Evolutionary conservation across 2,888 invertebrate genomes (phyloP).

Genomic region (Pseudoips prasinana): DNA sequence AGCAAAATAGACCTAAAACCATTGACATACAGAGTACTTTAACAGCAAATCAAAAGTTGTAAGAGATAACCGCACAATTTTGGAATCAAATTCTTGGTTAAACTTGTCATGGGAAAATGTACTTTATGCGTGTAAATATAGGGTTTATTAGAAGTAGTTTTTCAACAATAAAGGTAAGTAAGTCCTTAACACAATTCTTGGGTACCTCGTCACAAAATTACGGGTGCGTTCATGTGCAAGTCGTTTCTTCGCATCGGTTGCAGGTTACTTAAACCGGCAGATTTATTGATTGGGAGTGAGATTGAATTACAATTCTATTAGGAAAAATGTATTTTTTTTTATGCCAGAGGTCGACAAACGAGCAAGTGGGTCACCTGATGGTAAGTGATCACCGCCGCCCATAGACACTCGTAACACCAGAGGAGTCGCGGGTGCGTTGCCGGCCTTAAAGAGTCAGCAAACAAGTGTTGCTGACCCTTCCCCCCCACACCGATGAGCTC

Average conservation of each 20-base stretch:
- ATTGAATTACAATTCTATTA: neutral
- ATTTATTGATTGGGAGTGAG: constrained; percentile 25
- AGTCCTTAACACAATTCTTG: constrained; percentile 65
- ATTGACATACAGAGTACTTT: constrained; percentile 3
- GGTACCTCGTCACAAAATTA: constrained; percentile 52
- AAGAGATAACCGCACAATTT: constrained; percentile 27
- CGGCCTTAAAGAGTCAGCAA: no score
- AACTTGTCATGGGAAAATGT: neutral
- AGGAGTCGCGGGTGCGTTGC: no score
- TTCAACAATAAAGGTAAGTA: constrained; percentile 21
- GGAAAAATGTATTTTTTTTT: neutral
- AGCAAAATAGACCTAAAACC: constrained; percentile 18
- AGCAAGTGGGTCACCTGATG: no score
- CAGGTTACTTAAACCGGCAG: constrained; percentile 28
- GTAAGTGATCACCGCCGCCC: no score
- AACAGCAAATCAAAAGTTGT: constrained; percentile 14
- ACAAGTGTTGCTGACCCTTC: no score
- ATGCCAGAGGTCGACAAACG: no score
- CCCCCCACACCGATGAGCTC: no score
- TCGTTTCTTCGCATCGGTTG: constrained; percentile 35
- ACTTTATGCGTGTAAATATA: neutral
- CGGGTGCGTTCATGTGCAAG: constrained; percentile 58
- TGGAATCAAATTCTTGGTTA: constrained; percentile 2
- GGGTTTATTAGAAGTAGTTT: constrained; percentile 1
- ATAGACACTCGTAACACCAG: no score